Evolutionary conservation across 1,140 invertebrate genomes (phyloP).

Genomic region (Phortica variegata): DNA sequence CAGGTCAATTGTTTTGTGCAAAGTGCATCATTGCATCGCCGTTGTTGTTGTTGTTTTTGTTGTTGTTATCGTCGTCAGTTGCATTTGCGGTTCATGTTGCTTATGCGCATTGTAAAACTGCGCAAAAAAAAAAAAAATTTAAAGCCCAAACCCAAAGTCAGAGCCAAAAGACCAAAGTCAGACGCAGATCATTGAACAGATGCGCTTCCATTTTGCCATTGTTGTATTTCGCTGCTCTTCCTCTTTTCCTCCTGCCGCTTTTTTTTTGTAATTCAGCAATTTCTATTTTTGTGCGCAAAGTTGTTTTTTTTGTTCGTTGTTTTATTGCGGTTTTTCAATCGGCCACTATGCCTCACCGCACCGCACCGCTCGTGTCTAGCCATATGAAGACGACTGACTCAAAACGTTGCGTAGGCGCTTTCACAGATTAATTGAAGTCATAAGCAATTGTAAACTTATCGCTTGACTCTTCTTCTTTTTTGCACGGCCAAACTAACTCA

Average conservation of each 20-base stretch:
- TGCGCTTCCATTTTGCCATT: too few species aligned
- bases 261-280: constrained; percentile 25
- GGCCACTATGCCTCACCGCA: constrained; percentile 2
- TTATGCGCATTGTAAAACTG: too few species aligned
- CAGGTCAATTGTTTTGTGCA: constrained; percentile 52
- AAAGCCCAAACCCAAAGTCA: constrained; percentile 21
- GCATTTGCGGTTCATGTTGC: too few species aligned
- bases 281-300: constrained; percentile 40
- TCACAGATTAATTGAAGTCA: constrained; percentile 56
- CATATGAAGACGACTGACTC: constrained; percentile 6
- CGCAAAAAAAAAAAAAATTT: too few species aligned
- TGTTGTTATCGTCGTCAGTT: background rate
- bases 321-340: constrained; percentile 1
- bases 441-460: constrained; percentile 55
- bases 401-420: constrained; percentile 55
- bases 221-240: too few species aligned
- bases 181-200: too few species aligned
- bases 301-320: constrained; percentile 6
- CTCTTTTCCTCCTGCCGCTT: too few species aligned
- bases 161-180: constrained; percentile 14
- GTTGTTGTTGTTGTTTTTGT: background rate
- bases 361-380: too few species aligned
- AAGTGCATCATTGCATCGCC: constrained; percentile 21
- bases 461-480: constrained; percentile 15
- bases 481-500: too few species aligned